Evolutionary conservation across 2,888 invertebrate species (phyloP).

Genomic region (Callyntrura guangdongensis): DNA sequence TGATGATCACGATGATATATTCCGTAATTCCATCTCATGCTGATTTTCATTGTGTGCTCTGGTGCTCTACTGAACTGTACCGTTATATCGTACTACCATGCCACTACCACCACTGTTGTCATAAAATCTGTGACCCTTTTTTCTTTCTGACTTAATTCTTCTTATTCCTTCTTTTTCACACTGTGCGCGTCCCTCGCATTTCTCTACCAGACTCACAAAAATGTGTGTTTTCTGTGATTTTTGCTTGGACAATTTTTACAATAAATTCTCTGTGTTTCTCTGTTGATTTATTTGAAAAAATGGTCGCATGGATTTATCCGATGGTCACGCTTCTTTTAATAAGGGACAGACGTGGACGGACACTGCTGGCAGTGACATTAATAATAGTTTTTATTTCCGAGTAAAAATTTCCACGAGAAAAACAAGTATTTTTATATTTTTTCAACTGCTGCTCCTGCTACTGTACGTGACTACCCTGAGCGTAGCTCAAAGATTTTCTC

Average conservation of each 20-base stretch:
- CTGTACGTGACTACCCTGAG: too few species aligned
- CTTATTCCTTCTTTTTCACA: constrained; percentile 8
- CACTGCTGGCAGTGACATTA: constrained; percentile 1
- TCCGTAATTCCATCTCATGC: constrained; percentile 50
- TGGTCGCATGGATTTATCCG: constrained; percentile 53
- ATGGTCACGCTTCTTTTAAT: constrained; percentile 62
- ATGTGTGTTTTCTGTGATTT: neutral
- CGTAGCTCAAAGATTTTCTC: too few species aligned
- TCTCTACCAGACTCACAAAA: neutral
- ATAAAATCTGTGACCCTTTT: constrained; percentile 34
- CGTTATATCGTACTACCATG: neutral
- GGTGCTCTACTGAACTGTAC: too few species aligned
- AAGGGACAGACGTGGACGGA: too few species aligned
- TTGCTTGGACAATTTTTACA: constrained; percentile 29
- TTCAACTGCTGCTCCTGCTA: too few species aligned
- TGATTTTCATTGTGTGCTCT: constrained; percentile 41
- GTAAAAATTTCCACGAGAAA: constrained; percentile 37
- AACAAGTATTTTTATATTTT: constrained; percentile 25
- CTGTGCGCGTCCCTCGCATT: neutral
- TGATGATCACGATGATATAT: too few species aligned
- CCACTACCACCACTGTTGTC: too few species aligned
- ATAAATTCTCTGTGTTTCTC: neutral
- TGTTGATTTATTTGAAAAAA: constrained; percentile 44
- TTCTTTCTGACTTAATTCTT: constrained; percentile 2
- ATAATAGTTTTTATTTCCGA: constrained; percentile 10